Percentiles rank a stretch among this genome's conserved stretches.
phyloP scores from a whole-genome alignment of 2,797 vertebrate species.

The Fundulus diaphanus region DNA sequence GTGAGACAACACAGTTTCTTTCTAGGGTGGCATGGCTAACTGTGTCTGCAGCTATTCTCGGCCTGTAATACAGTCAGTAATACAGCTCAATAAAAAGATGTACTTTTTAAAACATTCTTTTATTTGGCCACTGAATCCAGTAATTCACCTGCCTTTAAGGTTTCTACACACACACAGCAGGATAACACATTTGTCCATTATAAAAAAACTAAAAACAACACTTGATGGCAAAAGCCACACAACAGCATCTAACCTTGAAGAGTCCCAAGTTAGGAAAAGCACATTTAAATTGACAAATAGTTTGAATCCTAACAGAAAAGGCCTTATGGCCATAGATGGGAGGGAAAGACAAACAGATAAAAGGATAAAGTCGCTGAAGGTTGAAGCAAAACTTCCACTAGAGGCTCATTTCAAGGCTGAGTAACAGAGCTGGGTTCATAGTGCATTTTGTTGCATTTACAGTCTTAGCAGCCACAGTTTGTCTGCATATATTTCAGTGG shows the following conservation, averaged over 20 bases:
- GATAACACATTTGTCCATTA: too few species aligned
- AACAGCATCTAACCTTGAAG: neutral
- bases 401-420: slow-evolving; percentile 5
- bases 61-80: slow-evolving; percentile 32
- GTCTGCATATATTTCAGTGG: neutral
- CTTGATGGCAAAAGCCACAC: neutral
- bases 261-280: neutral
- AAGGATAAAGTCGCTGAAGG: neutral
- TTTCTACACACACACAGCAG: neutral
- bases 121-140: slow-evolving; percentile 3
- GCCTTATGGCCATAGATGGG: neutral
- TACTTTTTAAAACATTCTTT: slow-evolving; percentile 14
- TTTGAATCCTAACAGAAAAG: neutral
- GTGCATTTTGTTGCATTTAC: neutral
- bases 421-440: neutral
- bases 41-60: slow-evolving; percentile 22
- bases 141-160: neutral
- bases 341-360: neutral
- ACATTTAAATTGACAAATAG: neutral
- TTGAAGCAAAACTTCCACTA: slow-evolving; percentile 2
- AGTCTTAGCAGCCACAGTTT: neutral
- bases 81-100: slow-evolving; percentile 17
- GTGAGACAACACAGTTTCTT: slow-evolving; percentile 20
- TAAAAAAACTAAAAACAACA: neutral
- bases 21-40: slow-evolving; percentile 11